Conservation (phyloP, 2,113 vertebrate genomes). For the Pandion haliaetus region DNA sequence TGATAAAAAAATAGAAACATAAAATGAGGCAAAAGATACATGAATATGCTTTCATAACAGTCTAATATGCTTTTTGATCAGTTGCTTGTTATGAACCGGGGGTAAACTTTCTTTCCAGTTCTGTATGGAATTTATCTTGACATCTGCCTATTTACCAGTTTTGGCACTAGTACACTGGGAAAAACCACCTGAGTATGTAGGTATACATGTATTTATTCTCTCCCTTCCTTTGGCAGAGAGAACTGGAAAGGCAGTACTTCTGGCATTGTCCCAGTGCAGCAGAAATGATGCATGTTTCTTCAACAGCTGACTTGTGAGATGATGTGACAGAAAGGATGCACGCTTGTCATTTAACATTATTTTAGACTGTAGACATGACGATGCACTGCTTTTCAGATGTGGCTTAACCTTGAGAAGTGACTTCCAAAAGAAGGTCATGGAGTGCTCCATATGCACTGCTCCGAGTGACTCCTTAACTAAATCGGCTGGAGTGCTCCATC, state of each 20-base stretch:
- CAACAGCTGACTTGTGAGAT: neutral
- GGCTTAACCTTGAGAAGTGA: neutral
- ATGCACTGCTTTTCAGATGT: neutral
- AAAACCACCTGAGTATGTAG: neutral
- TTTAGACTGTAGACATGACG: neutral
- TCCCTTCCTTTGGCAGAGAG: neutral
- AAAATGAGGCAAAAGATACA: neutral
- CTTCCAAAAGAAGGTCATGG: neutral
- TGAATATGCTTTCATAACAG: neutral
- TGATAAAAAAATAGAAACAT: neutral
- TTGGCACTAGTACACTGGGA: neutral
- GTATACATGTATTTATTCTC: neutral
- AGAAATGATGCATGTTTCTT: neutral
- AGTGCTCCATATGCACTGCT: fast-evolving
- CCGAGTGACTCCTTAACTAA: neutral
- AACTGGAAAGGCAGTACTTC: neutral
- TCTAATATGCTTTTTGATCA: neutral
- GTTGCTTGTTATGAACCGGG: neutral
- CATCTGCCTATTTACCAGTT: neutral
- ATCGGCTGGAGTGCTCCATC: neutral
- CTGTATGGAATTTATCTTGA: neutral
- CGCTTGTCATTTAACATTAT: neutral
- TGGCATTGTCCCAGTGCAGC: neutral
- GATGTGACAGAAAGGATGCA: neutral
- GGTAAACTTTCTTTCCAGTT: neutral